Evolutionary conservation across 2,797 vertebrate genomes (phyloP).

Genomic region (Staurois parvus): DNA sequence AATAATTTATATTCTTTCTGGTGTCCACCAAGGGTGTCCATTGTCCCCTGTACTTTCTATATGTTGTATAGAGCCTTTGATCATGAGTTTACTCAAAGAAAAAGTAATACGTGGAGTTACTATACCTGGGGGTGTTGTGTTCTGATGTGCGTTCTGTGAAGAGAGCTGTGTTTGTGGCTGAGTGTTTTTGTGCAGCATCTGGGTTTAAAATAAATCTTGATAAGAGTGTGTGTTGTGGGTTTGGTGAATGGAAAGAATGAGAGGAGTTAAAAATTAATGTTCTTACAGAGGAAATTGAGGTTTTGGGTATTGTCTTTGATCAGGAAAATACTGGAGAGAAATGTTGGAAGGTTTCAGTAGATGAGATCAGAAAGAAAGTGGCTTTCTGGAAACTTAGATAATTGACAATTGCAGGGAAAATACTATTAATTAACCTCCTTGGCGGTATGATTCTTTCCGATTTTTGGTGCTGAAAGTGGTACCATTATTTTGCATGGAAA

Average conservation of each 20-base stretch:
- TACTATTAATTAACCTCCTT: neutral
- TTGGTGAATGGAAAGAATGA: neutral
- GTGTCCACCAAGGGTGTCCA: neutral
- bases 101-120: neutral
- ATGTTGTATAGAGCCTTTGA: neutral
- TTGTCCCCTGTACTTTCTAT: neutral
- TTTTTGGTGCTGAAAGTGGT: too few species aligned
- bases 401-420: neutral
- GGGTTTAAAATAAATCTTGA: neutral
- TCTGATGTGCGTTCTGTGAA: neutral
- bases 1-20: fast-evolving
- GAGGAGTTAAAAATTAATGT: too few species aligned
- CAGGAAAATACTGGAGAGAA: too few species aligned
- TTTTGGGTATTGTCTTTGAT: neutral
- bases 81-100: neutral
- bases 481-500: too few species aligned
- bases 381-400: neutral
- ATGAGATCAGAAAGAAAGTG: neutral
- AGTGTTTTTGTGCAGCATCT: neutral
- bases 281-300: too few species aligned
- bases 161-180: too few species aligned
- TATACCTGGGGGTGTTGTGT: neutral
- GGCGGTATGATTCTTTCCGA: too few species aligned
- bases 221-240: neutral
- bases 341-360: neutral